phyloP scores from a whole-genome alignment of 2,113 vertebrate genomes.

The Prunella himalayana region DNA sequence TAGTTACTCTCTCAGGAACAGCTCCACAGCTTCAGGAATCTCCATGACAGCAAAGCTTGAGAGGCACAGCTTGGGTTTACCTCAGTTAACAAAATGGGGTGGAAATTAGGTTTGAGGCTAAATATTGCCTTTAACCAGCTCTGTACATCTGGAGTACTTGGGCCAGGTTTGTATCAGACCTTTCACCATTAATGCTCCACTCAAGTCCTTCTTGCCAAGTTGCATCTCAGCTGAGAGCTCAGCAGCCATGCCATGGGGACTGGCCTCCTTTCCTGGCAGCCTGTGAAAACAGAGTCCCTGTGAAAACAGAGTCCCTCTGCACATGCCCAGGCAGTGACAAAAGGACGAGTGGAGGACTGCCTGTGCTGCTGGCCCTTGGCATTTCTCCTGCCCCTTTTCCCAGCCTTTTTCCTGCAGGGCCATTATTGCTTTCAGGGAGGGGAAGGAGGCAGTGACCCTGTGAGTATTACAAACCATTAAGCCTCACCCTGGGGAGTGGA shows the following conservation, averaged over 20 bases:
- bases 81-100: background rate
- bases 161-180: background rate
- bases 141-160: background rate
- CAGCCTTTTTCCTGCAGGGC: background rate
- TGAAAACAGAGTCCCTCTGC: background rate
- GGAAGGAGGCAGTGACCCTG: background rate
- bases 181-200: background rate
- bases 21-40: background rate
- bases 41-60: background rate
- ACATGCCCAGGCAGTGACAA: accelerated
- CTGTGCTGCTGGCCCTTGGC: background rate
- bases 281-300: background rate
- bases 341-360: accelerated
- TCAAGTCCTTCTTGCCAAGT: background rate
- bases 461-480: background rate
- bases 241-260: too few relatives aligned
- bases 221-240: background rate
- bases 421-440: background rate
- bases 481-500: background rate
- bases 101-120: background rate
- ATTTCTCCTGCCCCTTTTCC: background rate
- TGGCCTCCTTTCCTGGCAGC: background rate
- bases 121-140: background rate
- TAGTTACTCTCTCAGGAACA: background rate
- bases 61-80: background rate